These are phyloP conservation scores for Perodicticus potto DNA, from an alignment of 2,797 vertebrate species.

Conservation along the genomic window DNA sequence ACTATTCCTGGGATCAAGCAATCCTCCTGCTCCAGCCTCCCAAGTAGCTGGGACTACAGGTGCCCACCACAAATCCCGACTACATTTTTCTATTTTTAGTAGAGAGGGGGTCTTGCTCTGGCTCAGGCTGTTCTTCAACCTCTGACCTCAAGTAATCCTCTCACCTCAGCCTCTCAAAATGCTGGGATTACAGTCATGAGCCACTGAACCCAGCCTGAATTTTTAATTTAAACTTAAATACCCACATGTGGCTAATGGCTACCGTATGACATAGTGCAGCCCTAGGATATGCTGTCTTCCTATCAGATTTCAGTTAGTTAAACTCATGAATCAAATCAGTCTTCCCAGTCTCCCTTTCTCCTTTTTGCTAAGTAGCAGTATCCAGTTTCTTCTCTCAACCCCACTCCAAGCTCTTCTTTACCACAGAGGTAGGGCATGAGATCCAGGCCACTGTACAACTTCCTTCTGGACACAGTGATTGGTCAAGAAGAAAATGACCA, in stretches of 20 bases:
- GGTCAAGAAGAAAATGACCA: background rate
- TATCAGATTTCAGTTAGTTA: background rate
- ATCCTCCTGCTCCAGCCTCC: too few relatives aligned
- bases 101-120: too few relatives aligned
- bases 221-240: conserved; percentile 30
- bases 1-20: too few relatives aligned
- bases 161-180: too few relatives aligned
- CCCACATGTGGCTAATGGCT: background rate
- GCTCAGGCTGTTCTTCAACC: too few relatives aligned
- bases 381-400: background rate
- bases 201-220: background rate
- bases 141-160: too few relatives aligned
- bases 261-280: background rate
- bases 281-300: background rate
- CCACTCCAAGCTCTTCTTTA: background rate
- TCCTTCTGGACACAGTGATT: background rate
- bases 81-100: too few relatives aligned
- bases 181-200: too few relatives aligned
- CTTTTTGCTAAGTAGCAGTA: background rate
- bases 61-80: too few relatives aligned
- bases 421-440: background rate
- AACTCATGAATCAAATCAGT: background rate
- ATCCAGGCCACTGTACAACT: background rate
- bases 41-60: too few relatives aligned
- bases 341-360: background rate